Evolutionary conservation across 2,888 invertebrate species (phyloP).

Genomic region (Epiblema foenella): DNA sequence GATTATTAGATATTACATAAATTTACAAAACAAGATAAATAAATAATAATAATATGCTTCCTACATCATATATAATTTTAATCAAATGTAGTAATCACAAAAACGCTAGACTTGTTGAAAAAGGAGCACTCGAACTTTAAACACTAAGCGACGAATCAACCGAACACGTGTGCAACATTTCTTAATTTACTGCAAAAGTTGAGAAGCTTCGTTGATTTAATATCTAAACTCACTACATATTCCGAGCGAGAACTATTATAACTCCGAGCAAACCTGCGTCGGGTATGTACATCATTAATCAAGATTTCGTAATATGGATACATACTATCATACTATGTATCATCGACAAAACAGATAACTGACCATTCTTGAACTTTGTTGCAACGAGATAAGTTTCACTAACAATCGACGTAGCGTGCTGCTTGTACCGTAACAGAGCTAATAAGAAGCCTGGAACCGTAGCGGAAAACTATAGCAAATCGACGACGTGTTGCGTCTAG

Average conservation of each 20-base stretch:
- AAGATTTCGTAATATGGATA: constrained; percentile 32
- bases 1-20: too few relatives aligned
- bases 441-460: constrained; percentile 39
- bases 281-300: constrained; percentile 43
- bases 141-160: not conserved
- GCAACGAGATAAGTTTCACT: not conserved
- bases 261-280: constrained; percentile 27
- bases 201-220: constrained; percentile 23
- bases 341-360: not conserved
- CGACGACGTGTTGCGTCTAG: constrained; percentile 38
- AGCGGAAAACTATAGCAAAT: constrained; percentile 35
- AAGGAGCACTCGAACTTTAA: not conserved
- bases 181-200: constrained; percentile 21
- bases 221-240: constrained; percentile 29
- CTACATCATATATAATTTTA: too few relatives aligned
- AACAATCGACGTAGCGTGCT: not conserved
- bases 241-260: too few relatives aligned
- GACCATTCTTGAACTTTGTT: not conserved
- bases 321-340: constrained; percentile 34
- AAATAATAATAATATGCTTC: too few relatives aligned
- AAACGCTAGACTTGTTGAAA: too few relatives aligned
- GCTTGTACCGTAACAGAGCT: constrained; percentile 2
- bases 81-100: too few relatives aligned
- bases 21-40: too few relatives aligned
- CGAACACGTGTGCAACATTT: constrained; percentile 2